Evolutionary conservation across 1,140 invertebrate species (phyloP).

Genomic region (Hypothenemus hampei): DNA sequence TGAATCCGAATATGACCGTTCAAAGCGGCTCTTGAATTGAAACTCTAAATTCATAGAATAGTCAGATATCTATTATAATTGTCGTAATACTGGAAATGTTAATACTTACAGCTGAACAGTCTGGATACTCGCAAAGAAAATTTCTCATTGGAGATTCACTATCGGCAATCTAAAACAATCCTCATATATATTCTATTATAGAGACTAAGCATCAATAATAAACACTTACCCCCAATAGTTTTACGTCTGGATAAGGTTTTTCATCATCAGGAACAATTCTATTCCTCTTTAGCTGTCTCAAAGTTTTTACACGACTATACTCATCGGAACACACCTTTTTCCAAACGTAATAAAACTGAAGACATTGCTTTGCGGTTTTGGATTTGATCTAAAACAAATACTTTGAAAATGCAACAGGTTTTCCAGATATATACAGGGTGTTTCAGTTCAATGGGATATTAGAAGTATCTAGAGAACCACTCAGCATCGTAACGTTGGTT

Average conservation of each 20-base stretch:
- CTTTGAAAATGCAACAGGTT: too few species aligned
- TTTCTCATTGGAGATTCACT: slow-evolving; percentile 42
- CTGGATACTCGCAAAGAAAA: slow-evolving; percentile 58
- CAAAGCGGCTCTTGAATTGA: slow-evolving; percentile 72
- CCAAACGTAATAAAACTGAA: slow-evolving; percentile 99
- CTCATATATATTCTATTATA: background rate
- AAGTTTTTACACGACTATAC: slow-evolving; percentile 58
- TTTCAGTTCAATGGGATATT: too few species aligned
- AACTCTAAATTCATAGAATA: too few species aligned
- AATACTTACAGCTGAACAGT: slow-evolving; percentile 61
- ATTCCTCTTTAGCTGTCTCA: slow-evolving; percentile 34
- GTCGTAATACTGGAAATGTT: too few species aligned
- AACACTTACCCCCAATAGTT: slow-evolving; percentile 41
- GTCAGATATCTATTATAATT: too few species aligned
- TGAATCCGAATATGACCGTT: slow-evolving; percentile 71
- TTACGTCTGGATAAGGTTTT: slow-evolving; percentile 41
- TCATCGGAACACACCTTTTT: slow-evolving; percentile 92
- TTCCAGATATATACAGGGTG: too few species aligned
- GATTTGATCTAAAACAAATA: slow-evolving; percentile 68
- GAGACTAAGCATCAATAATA: background rate
- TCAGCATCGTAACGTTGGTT: too few species aligned
- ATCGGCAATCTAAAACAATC: slow-evolving; percentile 40
- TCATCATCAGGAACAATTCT: slow-evolving; percentile 36
- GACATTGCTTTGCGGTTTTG: slow-evolving; percentile 89
- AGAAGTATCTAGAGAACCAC: too few species aligned